These are phyloP conservation scores for Coturnix japonica DNA, from an alignment of 2,113 vertebrate genomes.

Conservation along the genomic window DNA sequence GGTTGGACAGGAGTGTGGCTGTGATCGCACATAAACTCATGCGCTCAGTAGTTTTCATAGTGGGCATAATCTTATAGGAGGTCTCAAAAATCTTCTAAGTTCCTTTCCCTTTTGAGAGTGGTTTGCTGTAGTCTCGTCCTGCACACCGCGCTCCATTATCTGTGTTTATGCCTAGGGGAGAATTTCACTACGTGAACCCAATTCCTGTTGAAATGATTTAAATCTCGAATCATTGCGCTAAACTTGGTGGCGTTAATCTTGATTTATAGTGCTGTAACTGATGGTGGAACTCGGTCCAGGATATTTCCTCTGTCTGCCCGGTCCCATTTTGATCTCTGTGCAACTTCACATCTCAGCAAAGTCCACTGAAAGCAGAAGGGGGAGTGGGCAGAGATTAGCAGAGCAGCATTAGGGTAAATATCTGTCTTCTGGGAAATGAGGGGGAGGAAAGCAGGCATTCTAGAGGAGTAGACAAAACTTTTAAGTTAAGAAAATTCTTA, in stretches of 20 bases:
- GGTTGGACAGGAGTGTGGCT: too few species aligned
- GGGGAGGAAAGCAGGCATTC: not conserved
- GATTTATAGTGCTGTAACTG: not conserved
- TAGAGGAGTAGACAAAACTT: not conserved
- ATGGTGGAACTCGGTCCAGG: not conserved
- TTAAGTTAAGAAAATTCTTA: not conserved
- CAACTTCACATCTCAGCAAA: not conserved
- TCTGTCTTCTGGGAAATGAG: not conserved
- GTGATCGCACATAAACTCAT: not conserved
- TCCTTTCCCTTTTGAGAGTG: not conserved
- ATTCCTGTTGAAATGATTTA: not conserved
- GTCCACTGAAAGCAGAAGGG: not conserved
- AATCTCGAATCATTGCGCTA: not conserved
- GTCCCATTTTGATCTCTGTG: not conserved
- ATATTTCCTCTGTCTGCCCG: not conserved
- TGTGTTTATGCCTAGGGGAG: not conserved
- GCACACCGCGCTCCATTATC: fast-evolving
- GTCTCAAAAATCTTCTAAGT: not conserved
- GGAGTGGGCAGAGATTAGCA: not conserved
- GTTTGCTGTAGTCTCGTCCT: not conserved
- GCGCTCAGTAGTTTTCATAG: not conserved
- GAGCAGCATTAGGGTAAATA: not conserved
- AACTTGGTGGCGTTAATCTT: not conserved
- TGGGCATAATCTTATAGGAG: fast-evolving
- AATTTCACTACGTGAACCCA: not conserved